Base-by-base conservation (phyloP, 2,888 invertebrate genomes). In the Microctonus brassicae region DNA sequence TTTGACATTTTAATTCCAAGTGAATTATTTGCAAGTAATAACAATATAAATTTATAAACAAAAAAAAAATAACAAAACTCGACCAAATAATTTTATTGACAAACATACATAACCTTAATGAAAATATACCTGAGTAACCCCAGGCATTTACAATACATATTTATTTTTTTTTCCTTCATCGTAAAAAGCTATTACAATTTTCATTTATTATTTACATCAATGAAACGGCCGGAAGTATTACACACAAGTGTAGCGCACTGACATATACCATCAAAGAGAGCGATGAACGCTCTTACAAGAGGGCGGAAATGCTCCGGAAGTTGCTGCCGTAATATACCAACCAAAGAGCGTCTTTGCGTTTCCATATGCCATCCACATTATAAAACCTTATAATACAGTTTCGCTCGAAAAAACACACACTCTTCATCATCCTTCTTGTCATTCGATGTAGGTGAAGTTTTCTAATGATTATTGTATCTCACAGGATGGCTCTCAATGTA, bases 361-460 rank as follows among this genome's bases (percentile, higher is more conserved):
- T 7, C 7, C 17, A 6, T n/a, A 47, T n/a, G n/a, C n/a, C n/a
- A n/a, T n/a, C n/a, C n/a, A n/a, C n/a, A n/a, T n/a, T n/a, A n/a
- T n/a, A n/a, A n/a, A n/a, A n/a, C n/a, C n/a, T 72, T 66, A 71
- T 39, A 66, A 72, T 74, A 70, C 73, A 60, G 69, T 75, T 75
- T 69, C 71, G 66, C 72, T 66, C 39, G 69, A 73, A 63, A 39
- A 39, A n/a, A n/a, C 39, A 11, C 39, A 39, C 17, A 17, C 17
- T 47, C 47, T 17, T 47, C 47, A 17, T n/a, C 47, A 47, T 47
- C 17, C n/a, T n/a, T n/a, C n/a, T n/a, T n/a, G 17, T 47, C 17
- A 68, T 63, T 60, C 75, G 75, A 80, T 80, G 76, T 80, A 80
- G 80, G 78, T 80, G 81, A 77, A 79, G 73, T 81, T 82, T 80